phyloP scores from a whole-genome alignment of 2,113 vertebrate species.

The Aphyosemion australe region DNA sequence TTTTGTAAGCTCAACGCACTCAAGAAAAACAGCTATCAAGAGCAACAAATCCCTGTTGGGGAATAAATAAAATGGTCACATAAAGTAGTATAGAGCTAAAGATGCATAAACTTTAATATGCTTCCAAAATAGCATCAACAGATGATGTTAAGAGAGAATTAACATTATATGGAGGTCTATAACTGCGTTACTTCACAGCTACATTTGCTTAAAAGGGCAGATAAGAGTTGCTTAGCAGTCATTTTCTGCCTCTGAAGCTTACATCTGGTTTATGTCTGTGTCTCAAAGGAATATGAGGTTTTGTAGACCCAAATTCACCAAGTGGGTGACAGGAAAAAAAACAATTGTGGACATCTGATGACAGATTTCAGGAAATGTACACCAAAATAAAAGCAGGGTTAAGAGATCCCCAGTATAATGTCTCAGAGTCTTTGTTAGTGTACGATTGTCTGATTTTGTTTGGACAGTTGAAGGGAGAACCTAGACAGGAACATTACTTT shows the following conservation, averaged over 20 bases:
- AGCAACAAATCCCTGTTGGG: slow-evolving; percentile 8
- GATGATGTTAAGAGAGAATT: slow-evolving; percentile 25
- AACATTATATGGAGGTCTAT: slow-evolving; percentile 6
- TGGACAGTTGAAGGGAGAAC: too few species aligned
- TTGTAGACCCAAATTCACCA: neutral
- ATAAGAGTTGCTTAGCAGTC: neutral
- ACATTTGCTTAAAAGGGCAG: neutral
- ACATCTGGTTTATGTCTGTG: neutral
- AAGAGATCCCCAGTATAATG: too few species aligned
- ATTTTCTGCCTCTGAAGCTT: neutral
- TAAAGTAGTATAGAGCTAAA: slow-evolving; percentile 43
- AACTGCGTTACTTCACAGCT: slow-evolving; percentile 15
- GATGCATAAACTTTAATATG: slow-evolving; percentile 47
- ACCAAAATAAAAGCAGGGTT: too few species aligned
- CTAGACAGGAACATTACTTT: too few species aligned
- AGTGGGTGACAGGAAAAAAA: too few species aligned
- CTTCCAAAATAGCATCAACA: slow-evolving; percentile 36
- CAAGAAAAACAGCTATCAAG: slow-evolving; percentile 1
- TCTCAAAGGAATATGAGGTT: neutral
- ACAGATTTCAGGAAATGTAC: too few species aligned
- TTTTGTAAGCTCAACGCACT: slow-evolving; percentile 12
- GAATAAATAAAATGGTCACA: slow-evolving; percentile 20
- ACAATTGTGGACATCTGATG: too few species aligned
- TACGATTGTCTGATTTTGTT: too few species aligned
- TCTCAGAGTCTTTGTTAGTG: too few species aligned